Base-by-base conservation (phyloP, 2,113 vertebrate genomes). In the Glaucidium brasilianum region DNA sequence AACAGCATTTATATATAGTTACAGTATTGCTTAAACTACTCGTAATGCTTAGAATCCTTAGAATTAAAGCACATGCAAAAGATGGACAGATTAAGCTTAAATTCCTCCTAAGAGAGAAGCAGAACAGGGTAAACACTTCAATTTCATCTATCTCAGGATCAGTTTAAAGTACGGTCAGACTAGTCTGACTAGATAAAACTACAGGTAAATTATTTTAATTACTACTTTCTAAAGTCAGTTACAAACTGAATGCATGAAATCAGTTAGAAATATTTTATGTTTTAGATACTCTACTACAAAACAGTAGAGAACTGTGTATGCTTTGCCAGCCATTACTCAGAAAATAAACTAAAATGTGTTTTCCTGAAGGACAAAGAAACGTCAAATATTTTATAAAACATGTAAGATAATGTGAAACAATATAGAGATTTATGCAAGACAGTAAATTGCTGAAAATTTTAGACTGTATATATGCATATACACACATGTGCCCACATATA, bases 311-410 rank as follows among this genome's bases (percentile, higher is more conserved):
- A 68, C 18, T 60, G 77, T 60, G 37, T 23, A 25, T 39, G 22
- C 4, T 88, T 91, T 95, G 71, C 35, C 88, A 89, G 72, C 43
- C 19, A 75, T 67, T 80, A 78, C 59, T 96, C 47, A 92, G 10
- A 94, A 85, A 39, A 21, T 34, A 90, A 69, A 96, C 15, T 63
- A 78, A 82, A 55, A 78, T 19, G n/a, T 19, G 26, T 45, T 97
- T 85, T 68, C 86, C 94, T 81, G 92, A 92, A 92, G 49, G 39
- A 32, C 18, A 88, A 92, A 47, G 75, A 96, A 97, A 90, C 32
- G 13, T 87, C 62, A 45, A 93, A 49, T 90, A 91, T 86, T 69
- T 43, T 34, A 79, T 67, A 91, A 92, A 96, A 92, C 78, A 69
- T 30, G 12, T 43, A 41, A 9, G 47, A 39, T 41, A 11, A 76